Conservation (phyloP, 2,797 vertebrate genomes). For the Sparidentex hasta region DNA sequence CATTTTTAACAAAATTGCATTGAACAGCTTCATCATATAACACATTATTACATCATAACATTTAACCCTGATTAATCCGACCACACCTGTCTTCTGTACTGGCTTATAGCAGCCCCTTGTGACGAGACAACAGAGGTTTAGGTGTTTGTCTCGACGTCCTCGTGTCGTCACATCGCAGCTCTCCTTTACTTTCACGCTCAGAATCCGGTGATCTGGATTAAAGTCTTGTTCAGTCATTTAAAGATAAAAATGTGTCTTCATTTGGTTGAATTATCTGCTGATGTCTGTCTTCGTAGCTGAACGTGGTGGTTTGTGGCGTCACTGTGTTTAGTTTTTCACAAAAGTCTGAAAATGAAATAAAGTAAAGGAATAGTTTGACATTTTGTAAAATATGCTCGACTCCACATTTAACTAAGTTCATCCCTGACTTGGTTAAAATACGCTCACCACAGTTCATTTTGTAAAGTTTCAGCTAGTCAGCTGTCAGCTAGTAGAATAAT, state of each 20-base stretch:
- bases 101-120: not conserved
- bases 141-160: not conserved
- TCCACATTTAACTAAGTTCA: no score
- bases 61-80: conserved; percentile 47
- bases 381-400: not conserved
- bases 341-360: not conserved
- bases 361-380: not conserved
- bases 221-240: conserved; percentile 9
- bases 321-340: not conserved
- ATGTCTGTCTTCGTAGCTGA: not conserved
- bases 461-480: no score
- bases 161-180: not conserved
- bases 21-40: conserved; percentile 45
- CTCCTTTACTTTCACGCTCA: not conserved
- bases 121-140: not conserved
- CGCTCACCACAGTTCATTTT: no score
- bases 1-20: conserved; percentile 67
- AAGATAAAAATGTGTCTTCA: conserved; percentile 1
- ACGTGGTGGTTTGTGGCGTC: not conserved
- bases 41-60: conserved; percentile 33
- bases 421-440: no score
- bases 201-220: conserved; percentile 1
- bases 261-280: conserved; percentile 18
- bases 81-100: not conserved
- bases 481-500: no score